Percentiles rank a stretch among this genome's conserved stretches.
Conservation (phyloP, 2,113 vertebrate genomes). For the Lucifuga dentata region DNA sequence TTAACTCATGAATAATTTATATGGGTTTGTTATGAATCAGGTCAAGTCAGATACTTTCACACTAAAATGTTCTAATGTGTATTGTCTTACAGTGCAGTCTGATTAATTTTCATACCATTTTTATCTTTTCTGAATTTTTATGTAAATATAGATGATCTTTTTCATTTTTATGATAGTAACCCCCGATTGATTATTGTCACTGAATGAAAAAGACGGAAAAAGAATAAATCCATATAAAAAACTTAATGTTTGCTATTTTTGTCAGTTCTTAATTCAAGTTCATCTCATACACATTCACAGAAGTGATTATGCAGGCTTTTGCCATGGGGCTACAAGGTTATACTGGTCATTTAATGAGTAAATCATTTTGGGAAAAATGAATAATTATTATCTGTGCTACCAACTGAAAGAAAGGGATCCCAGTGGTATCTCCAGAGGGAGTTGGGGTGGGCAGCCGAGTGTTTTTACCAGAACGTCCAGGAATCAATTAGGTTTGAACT, state of each 20-base stretch:
- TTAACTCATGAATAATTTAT: not conserved
- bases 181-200: not conserved
- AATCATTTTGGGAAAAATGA: slow-evolving; percentile 12
- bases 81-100: too few relatives aligned
- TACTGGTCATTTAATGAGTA: slow-evolving; percentile 35
- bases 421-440: slow-evolving; percentile 6
- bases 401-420: slow-evolving; percentile 4
- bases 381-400: slow-evolving; percentile 19
- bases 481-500: slow-evolving; percentile 42
- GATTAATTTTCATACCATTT: not conserved
- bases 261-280: not conserved
- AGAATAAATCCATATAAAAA: too few relatives aligned
- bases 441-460: not conserved
- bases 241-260: too few relatives aligned
- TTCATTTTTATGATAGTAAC: not conserved
- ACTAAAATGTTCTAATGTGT: not conserved
- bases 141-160: not conserved
- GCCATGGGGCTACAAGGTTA: not conserved
- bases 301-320: not conserved
- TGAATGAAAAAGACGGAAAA: too few relatives aligned
- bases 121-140: not conserved
- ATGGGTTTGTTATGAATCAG: not conserved
- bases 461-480: slow-evolving; percentile 23
- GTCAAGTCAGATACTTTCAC: not conserved
- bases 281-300: not conserved